phyloP scores from a whole-genome alignment of 2,888 invertebrate species.

The Gymnosoma rotundatum region DNA sequence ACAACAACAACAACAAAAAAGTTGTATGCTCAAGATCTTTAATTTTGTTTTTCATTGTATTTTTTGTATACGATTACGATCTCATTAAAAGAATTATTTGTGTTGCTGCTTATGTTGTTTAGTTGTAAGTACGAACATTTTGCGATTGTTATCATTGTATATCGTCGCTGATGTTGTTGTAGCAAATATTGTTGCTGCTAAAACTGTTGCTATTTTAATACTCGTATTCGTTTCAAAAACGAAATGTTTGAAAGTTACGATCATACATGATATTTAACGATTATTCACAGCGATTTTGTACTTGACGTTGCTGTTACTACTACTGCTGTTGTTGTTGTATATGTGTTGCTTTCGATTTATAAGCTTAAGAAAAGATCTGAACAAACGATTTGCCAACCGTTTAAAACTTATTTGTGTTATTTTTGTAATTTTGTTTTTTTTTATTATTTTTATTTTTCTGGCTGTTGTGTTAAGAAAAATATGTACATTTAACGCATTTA shows the following conservation, averaged over 20 bases:
- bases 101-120: constrained; percentile 79
- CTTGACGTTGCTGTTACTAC: constrained; percentile 24
- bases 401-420: constrained; percentile 59
- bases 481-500: constrained; percentile 67
- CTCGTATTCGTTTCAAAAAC: constrained; percentile 18
- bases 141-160: constrained; percentile 77
- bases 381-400: constrained; percentile 67
- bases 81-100: constrained; percentile 81
- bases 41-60: constrained; percentile 18
- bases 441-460: constrained; percentile 49
- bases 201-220: constrained; percentile 35
- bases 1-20: constrained; percentile 15
- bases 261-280: constrained; percentile 69
- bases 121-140: constrained; percentile 72
- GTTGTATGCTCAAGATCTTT: constrained; percentile 53
- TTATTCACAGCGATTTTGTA: constrained; percentile 65
- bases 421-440: constrained; percentile 57
- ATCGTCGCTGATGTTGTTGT: constrained; percentile 57
- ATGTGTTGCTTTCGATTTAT: constrained; percentile 40
- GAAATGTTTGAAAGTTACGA: constrained; percentile 67
- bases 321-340: constrained; percentile 18
- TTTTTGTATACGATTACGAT: constrained; percentile 75
- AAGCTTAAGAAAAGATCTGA: constrained; percentile 41
- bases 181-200: constrained; percentile 24
- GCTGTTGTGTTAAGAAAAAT: constrained; percentile 34